A percentile compares a stretch with the other conserved stretches of the same genome.
These are phyloP conservation scores for Balearica regulorum DNA, from an alignment of 2,797 vertebrate genomes.

Conservation along the genomic window DNA sequence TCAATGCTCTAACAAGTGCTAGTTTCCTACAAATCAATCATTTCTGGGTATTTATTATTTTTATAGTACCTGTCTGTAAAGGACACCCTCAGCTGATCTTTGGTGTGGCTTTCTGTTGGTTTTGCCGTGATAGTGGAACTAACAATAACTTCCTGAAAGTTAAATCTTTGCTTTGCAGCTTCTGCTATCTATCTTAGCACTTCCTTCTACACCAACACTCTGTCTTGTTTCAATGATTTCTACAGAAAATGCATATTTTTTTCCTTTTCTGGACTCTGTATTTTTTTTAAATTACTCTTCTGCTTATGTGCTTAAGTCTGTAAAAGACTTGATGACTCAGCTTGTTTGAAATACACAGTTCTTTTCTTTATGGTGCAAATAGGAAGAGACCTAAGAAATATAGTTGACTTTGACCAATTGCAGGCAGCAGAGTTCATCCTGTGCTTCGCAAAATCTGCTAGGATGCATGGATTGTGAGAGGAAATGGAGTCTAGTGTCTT, in stretches of 20 bases:
- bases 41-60: not conserved
- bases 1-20: not conserved
- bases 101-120: not conserved
- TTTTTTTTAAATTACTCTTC: not conserved
- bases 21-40: not conserved
- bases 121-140: not conserved
- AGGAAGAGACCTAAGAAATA: not conserved
- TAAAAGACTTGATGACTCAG: not conserved
- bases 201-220: not conserved
- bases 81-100: not conserved
- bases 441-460: not conserved
- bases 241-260: not conserved
- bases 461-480: not conserved
- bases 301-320: not conserved
- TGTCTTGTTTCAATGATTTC: not conserved
- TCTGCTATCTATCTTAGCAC: not conserved
- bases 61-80: not conserved
- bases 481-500: not conserved
- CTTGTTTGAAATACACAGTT: not conserved
- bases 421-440: not conserved
- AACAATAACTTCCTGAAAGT: not conserved
- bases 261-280: not conserved
- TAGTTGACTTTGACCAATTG: not conserved
- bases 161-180: not conserved
- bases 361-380: not conserved